These are phyloP conservation scores for Ellobium chinense DNA, from an alignment of 2,888 invertebrate species.

Conservation along the genomic window DNA sequence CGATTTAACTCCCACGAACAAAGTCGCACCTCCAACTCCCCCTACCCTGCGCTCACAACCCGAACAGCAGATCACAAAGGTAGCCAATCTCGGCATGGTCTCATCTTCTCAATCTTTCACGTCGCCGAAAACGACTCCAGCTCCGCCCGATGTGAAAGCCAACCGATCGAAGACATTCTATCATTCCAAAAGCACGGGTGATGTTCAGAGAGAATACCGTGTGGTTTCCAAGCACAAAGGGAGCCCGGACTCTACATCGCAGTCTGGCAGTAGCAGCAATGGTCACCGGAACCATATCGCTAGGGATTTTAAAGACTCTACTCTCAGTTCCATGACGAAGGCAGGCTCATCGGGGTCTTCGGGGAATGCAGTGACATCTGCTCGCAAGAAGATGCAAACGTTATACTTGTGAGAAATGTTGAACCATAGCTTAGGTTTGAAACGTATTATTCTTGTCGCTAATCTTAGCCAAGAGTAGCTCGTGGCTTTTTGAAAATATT, in stretches of 20 bases:
- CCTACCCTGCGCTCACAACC: neutral
- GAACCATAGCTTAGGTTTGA: too few relatives aligned
- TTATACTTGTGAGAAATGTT: conserved; percentile 54
- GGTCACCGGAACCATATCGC: conserved; percentile 43
- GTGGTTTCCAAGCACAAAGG: neutral
- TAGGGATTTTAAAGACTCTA: conserved; percentile 55
- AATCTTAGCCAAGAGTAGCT: too few relatives aligned
- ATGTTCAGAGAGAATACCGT: neutral
- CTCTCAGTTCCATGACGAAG: conserved; percentile 51
- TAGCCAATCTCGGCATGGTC: conserved; percentile 27
- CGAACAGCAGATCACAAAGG: neutral
- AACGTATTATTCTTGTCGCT: too few relatives aligned
- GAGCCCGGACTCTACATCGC: conserved; percentile 34
- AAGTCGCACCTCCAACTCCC: neutral
- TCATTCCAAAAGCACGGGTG: neutral
- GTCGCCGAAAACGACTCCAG: neutral
- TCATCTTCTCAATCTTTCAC: conserved; percentile 30
- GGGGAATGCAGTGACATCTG: conserved; percentile 6
- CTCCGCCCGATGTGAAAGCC: neutral
- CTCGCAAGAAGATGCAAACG: conserved; percentile 51
- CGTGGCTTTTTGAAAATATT: too few relatives aligned
- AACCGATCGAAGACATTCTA: neutral
- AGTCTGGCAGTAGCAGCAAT: conserved; percentile 48
- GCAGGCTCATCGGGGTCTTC: conserved; percentile 44
- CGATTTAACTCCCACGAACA: neutral